Conservation (phyloP, 1,140 invertebrate species). For the Neodiprion lecontei region DNA sequence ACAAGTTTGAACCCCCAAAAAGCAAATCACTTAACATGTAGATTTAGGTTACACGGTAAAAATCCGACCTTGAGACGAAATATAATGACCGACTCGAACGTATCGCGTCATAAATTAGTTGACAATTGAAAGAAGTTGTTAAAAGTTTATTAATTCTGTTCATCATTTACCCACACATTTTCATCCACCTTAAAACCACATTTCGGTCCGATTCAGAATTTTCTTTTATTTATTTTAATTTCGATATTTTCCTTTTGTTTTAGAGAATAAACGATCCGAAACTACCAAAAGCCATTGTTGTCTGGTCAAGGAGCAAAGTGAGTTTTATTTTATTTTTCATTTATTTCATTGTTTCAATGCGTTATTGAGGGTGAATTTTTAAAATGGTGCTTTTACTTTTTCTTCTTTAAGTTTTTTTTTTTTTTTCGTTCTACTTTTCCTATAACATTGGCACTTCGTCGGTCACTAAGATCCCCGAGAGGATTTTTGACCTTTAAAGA, state of each 20-base stretch:
- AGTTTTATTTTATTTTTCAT: conserved; percentile 44
- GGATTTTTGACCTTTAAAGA: no score
- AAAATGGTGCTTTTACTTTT: neutral
- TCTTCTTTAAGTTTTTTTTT: conserved; percentile 13
- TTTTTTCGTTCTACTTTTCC: conserved; percentile 17
- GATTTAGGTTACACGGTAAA: no score
- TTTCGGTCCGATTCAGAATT: neutral
- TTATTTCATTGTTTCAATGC: conserved; percentile 15
- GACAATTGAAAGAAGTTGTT: no score
- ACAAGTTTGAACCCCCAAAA: no score
- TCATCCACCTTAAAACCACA: neutral
- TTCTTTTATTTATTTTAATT: conserved; percentile 29
- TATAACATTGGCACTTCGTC: neutral
- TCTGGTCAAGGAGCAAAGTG: conserved; percentile 50
- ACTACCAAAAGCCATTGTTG: conserved; percentile 37
- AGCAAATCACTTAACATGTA: no score
- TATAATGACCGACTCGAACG: no score
- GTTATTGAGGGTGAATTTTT: no score
- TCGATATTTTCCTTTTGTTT: conserved; percentile 48
- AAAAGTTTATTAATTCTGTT: no score
- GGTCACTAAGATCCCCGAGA: conserved; percentile 20
- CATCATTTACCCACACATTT: neutral
- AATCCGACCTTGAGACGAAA: no score
- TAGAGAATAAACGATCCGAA: conserved; percentile 47
- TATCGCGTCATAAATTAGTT: no score